Conservation (phyloP, 2,888 invertebrate genomes). For the Scaptomyza caliginosa region DNA sequence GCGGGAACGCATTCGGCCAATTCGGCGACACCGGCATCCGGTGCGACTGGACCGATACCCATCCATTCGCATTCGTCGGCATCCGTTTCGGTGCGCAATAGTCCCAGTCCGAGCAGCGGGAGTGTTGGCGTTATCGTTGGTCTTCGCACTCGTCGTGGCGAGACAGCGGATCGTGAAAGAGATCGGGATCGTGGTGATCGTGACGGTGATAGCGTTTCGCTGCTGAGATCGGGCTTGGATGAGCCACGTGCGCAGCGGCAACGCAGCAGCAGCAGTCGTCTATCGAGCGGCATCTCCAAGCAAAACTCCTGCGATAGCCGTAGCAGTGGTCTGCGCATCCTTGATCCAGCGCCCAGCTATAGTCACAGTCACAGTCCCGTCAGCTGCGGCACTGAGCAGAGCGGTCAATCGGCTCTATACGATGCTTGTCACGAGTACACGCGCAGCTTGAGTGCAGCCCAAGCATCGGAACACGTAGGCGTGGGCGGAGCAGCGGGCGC, state of each 20-base stretch:
- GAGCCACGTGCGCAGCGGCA: slow-evolving; percentile 70
- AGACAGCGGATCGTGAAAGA: slow-evolving; percentile 37
- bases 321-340: slow-evolving; percentile 53
- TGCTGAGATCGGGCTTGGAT: slow-evolving; percentile 71
- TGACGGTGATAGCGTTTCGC: slow-evolving; percentile 69
- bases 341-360: slow-evolving; percentile 62
- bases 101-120: slow-evolving; percentile 59
- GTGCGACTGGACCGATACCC: slow-evolving; percentile 47
- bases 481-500: neutral
- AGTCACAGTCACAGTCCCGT: slow-evolving; percentile 76
- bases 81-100: slow-evolving; percentile 45
- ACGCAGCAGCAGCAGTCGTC: slow-evolving; percentile 73
- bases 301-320: slow-evolving; percentile 81
- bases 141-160: slow-evolving; percentile 42
- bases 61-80: slow-evolving; percentile 47
- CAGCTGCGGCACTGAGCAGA: slow-evolving; percentile 60
- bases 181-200: slow-evolving; percentile 29
- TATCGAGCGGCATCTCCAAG: slow-evolving; percentile 77
- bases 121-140: slow-evolving; percentile 48
- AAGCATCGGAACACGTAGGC: slow-evolving; percentile 68
- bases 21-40: slow-evolving; percentile 28
- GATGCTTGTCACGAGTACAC: slow-evolving; percentile 74
- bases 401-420: slow-evolving; percentile 71
- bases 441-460: slow-evolving; percentile 69
- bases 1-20: slow-evolving; percentile 36